Evolutionary conservation across 1,140 invertebrate species (phyloP).

Genomic region (Heliconius hermathena): DNA sequence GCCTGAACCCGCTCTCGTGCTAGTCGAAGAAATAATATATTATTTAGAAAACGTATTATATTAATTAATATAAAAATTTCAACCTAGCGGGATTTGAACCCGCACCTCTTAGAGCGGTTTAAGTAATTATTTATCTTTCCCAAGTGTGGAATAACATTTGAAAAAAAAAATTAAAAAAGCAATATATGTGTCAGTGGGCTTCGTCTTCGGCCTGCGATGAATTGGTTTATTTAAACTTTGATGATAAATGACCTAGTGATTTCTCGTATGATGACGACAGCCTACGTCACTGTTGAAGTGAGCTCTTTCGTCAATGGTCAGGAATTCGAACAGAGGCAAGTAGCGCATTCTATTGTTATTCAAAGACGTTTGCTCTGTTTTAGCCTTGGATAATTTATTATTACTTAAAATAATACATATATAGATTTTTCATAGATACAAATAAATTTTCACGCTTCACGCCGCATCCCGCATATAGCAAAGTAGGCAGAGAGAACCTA

Average conservation of each 20-base stretch:
- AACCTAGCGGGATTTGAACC: too few relatives aligned
- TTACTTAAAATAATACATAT: not conserved
- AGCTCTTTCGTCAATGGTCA: slow-evolving; percentile 24
- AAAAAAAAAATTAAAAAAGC: too few relatives aligned
- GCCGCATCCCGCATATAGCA: too few relatives aligned
- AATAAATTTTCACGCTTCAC: too few relatives aligned
- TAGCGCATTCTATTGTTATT: slow-evolving; percentile 24
- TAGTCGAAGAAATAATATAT: slow-evolving; percentile 15
- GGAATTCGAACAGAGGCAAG: slow-evolving; percentile 32
- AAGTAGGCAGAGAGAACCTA: too few relatives aligned
- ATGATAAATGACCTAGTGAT: slow-evolving; percentile 23
- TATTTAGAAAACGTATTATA: too few relatives aligned
- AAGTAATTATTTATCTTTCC: too few relatives aligned
- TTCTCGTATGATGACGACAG: slow-evolving; percentile 17
- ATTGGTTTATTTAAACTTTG: slow-evolving; percentile 32
- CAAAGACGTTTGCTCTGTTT: not conserved
- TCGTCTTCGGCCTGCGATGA: slow-evolving; percentile 24
- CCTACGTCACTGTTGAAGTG: slow-evolving; percentile 19
- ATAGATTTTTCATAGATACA: not conserved
- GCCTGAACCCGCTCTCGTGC: slow-evolving; percentile 30
- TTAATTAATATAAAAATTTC: not conserved
- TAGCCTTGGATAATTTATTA: not conserved
- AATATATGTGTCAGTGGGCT: slow-evolving; percentile 7
- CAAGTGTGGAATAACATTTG: too few relatives aligned
- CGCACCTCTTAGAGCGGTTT: too few relatives aligned